Conservation (phyloP, 2,797 vertebrate genomes). For the Sebastes trivittatus region DNA sequence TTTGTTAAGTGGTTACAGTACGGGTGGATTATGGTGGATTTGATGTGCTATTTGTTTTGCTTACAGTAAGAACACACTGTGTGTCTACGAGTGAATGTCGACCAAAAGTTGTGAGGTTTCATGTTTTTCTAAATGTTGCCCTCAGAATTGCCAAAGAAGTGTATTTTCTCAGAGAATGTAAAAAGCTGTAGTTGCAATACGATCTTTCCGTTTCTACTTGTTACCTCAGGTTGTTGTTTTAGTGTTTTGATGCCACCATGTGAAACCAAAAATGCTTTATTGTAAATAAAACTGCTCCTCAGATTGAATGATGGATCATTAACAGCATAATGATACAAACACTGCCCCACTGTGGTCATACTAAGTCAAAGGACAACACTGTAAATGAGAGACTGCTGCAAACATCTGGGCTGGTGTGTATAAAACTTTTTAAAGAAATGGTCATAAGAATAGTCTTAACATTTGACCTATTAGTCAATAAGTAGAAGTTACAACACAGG, state of each 20-base stretch:
- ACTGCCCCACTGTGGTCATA: slow-evolving; percentile 46
- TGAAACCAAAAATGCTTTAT: neutral
- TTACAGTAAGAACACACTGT: neutral
- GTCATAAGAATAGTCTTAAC: neutral
- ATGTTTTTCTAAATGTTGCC: neutral
- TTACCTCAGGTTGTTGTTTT: slow-evolving; percentile 23
- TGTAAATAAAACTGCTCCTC: slow-evolving; percentile 8
- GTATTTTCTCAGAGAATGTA: neutral
- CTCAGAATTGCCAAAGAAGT: neutral
- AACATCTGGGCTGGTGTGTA: neutral
- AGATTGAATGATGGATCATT: neutral
- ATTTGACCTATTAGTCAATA: neutral
- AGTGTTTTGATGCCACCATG: neutral
- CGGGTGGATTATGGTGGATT: neutral
- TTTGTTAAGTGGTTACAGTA: neutral
- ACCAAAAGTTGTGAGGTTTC: neutral
- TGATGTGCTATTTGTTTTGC: neutral
- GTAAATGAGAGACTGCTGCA: neutral
- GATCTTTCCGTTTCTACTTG: neutral
- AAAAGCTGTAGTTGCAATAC: neutral
- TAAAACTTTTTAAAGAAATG: neutral
- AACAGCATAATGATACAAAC: neutral
- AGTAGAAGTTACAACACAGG: neutral
- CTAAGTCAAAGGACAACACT: neutral
- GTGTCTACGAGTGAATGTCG: neutral